Evolutionary conservation across 2,888 invertebrate genomes (phyloP).

Genomic region (Phaonia tiefii): DNA sequence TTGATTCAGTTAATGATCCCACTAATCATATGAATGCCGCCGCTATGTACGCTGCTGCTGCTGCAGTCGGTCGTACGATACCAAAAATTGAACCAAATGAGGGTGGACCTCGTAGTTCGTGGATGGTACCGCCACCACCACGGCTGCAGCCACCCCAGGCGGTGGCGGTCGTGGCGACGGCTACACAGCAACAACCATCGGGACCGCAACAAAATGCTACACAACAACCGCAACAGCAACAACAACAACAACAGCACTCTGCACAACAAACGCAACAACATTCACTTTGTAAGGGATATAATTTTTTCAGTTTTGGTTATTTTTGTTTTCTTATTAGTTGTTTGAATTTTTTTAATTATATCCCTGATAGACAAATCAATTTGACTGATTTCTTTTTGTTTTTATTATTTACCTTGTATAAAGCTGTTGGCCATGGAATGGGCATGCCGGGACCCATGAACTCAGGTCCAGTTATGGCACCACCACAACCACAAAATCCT

Average conservation of each 20-base stretch:
- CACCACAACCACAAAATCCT: slow-evolving; percentile 77
- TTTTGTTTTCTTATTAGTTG: slow-evolving; percentile 52
- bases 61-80: slow-evolving; percentile 78
- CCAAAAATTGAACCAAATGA: slow-evolving; percentile 81
- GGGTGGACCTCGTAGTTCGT: slow-evolving; percentile 76
- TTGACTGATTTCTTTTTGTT: not conserved
- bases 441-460: slow-evolving; percentile 78
- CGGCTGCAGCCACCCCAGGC: slow-evolving; percentile 75
- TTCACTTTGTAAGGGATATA: slow-evolving; percentile 79
- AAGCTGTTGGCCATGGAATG: slow-evolving; percentile 80
- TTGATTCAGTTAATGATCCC: slow-evolving; percentile 77
- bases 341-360: slow-evolving; percentile 30
- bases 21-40: slow-evolving; percentile 77
- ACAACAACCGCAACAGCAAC: slow-evolving; percentile 70
- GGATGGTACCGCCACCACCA: slow-evolving; percentile 80
- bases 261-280: slow-evolving; percentile 71
- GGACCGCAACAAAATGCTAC: slow-evolving; percentile 69
- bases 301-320: slow-evolving; percentile 57
- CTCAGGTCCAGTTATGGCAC: slow-evolving; percentile 78
- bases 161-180: slow-evolving; percentile 65
- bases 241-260: slow-evolving; percentile 65
- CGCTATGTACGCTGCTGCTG: slow-evolving; percentile 76
- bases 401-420: slow-evolving; percentile 53
- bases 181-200: slow-evolving; percentile 70
- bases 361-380: not conserved